phyloP scores from a whole-genome alignment of 1,140 invertebrate species.

The Musca domestica region DNA sequence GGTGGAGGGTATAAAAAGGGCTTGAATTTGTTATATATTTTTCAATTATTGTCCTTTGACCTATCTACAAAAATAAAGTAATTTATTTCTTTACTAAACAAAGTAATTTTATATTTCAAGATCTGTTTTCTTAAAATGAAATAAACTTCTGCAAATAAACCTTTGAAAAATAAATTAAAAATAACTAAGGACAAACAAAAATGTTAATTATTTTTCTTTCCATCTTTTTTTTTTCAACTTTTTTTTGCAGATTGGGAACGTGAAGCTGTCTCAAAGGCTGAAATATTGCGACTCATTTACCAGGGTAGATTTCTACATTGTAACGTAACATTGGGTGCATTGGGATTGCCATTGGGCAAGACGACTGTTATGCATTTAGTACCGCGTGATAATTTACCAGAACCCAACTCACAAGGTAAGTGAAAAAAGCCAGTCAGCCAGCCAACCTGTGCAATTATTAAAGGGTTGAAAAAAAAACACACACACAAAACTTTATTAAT shows the following conservation, averaged over 20 bases:
- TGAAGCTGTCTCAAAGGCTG: constrained; percentile 91
- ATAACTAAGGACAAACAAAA: too few species aligned
- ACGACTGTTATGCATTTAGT: constrained; percentile 99
- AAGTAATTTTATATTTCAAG: too few species aligned
- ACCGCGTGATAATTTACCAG: constrained; percentile 96
- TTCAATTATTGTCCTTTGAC: too few species aligned
- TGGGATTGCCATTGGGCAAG: constrained; percentile 92
- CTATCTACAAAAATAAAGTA: too few species aligned
- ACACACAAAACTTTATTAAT: background rate
- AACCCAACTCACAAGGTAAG: constrained; percentile 96
- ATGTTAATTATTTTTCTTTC: background rate
- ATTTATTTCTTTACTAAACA: too few species aligned
- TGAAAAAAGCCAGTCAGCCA: too few species aligned
- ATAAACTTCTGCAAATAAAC: too few species aligned
- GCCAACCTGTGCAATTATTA: background rate
- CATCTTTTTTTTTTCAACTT: background rate
- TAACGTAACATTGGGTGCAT: constrained; percentile 95
- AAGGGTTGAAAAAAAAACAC: background rate
- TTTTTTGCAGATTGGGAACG: constrained; percentile 84
- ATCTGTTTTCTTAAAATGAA: too few species aligned
- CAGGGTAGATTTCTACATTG: constrained; percentile 99
- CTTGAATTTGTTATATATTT: too few species aligned
- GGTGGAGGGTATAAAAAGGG: too few species aligned
- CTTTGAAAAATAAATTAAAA: too few species aligned
- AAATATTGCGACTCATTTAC: constrained; percentile 97